Conservation (phyloP, 2,888 invertebrate species). For the Torymus tubicola region DNA sequence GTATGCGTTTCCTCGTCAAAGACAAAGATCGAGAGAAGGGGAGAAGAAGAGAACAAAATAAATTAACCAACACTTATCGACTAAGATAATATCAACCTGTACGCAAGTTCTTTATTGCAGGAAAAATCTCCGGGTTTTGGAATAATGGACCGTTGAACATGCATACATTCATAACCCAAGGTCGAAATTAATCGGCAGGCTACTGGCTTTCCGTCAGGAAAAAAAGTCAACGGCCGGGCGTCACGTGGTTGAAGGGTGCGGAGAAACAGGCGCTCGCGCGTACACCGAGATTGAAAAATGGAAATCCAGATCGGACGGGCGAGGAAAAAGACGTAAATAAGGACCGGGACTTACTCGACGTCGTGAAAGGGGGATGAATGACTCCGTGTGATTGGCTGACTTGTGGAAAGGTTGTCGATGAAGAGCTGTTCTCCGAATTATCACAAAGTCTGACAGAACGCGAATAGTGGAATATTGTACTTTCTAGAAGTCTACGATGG, state of each 20-base stretch:
- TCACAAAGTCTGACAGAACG: too few relatives aligned
- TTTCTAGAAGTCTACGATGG: too few relatives aligned
- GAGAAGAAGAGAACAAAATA: slow-evolving; percentile 13
- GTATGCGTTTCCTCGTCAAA: too few relatives aligned
- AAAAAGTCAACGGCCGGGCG: not conserved
- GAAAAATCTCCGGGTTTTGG: slow-evolving; percentile 12
- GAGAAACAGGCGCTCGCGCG: too few relatives aligned
- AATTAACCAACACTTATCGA: slow-evolving; percentile 40
- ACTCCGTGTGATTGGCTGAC: too few relatives aligned
- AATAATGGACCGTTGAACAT: slow-evolving; percentile 37
- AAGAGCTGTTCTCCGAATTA: not conserved
- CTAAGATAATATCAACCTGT: slow-evolving; percentile 25
- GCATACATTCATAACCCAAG: slow-evolving; percentile 41
- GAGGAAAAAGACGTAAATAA: not conserved
- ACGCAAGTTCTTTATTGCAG: slow-evolving; percentile 18
- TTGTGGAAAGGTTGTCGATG: too few relatives aligned
- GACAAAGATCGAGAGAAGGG: not conserved
- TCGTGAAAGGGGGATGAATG: too few relatives aligned
- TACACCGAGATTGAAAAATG: slow-evolving; percentile 33
- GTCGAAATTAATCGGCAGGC: slow-evolving; percentile 37
- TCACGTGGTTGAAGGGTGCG: not conserved
- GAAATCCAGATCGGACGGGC: slow-evolving; percentile 16
- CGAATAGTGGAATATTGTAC: too few relatives aligned
- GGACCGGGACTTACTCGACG: not conserved
- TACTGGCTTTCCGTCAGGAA: too few relatives aligned